These are phyloP conservation scores for Thera britannica DNA, from an alignment of 2,888 invertebrate genomes.

Conservation along the genomic window DNA sequence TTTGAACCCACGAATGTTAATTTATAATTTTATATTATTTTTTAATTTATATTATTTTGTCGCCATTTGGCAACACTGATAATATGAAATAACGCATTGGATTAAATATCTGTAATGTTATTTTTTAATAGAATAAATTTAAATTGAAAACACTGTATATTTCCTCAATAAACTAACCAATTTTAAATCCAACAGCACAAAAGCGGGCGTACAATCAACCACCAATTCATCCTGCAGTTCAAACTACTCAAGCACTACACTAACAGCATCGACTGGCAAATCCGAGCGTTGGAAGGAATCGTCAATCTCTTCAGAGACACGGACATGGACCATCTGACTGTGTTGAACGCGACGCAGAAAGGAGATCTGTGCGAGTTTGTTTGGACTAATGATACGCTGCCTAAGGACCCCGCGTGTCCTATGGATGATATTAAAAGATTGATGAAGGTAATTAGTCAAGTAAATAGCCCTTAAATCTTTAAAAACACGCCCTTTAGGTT, in stretches of 20 bases:
- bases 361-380: conserved; percentile 88
- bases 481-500: too few species aligned
- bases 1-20: too few species aligned
- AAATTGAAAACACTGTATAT: too few species aligned
- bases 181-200: conserved; percentile 90
- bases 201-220: conserved; percentile 90
- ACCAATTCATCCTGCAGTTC: conserved; percentile 90
- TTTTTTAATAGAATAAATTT: too few species aligned
- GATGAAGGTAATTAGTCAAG: conserved; percentile 80
- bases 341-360: conserved; percentile 86
- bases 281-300: conserved; percentile 86
- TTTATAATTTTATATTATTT: too few species aligned
- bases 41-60: too few species aligned
- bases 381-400: conserved; percentile 95
- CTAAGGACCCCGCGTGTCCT: conserved; percentile 90
- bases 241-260: conserved; percentile 77
- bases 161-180: neutral
- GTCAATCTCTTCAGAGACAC: conserved; percentile 85
- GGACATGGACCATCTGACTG: conserved; percentile 88
- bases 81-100: too few species aligned
- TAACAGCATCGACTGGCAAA: conserved; percentile 91
- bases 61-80: too few species aligned
- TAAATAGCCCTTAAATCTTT: too few species aligned
- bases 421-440: conserved; percentile 89
- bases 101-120: too few species aligned